These are phyloP conservation scores for Anolis apletophallus DNA, from an alignment of 2,797 vertebrate genomes.

Conservation along the genomic window DNA sequence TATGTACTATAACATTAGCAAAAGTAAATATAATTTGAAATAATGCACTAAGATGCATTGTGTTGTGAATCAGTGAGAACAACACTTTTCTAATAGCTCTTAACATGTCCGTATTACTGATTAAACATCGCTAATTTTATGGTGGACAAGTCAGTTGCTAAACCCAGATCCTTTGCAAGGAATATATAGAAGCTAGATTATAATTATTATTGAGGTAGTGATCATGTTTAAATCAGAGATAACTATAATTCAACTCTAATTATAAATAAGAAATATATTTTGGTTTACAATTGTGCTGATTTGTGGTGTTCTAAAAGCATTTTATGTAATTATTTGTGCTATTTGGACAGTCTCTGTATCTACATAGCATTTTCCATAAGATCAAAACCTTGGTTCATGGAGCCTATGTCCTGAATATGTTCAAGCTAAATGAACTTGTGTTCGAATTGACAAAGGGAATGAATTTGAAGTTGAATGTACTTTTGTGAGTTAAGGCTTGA, in stretches of 20 bases:
- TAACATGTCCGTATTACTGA: neutral
- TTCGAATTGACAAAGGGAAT: neutral
- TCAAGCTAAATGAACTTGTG: neutral
- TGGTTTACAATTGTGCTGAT: neutral
- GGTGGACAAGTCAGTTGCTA: neutral
- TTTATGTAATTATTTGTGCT: neutral
- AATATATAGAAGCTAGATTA: neutral
- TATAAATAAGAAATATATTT: neutral
- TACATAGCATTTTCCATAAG: neutral
- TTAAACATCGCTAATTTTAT: conserved; percentile 1
- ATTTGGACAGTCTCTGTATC: neutral
- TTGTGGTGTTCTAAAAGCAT: neutral
- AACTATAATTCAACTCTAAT: neutral
- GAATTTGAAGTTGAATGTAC: neutral
- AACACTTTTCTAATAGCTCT: neutral
- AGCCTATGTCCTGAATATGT: neutral
- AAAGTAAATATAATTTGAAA: conserved; percentile 31
- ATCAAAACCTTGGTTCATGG: neutral
- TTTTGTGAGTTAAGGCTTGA: neutral
- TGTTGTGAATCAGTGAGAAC: neutral
- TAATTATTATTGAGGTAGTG: neutral
- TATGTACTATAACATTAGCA: conserved; percentile 35
- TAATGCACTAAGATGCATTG: conserved; percentile 13
- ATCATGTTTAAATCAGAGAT: neutral
- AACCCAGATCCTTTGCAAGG: neutral